Evolutionary conservation across 2,113 vertebrate genomes (phyloP).

Genomic region (Leptobrachium leishanense): DNA sequence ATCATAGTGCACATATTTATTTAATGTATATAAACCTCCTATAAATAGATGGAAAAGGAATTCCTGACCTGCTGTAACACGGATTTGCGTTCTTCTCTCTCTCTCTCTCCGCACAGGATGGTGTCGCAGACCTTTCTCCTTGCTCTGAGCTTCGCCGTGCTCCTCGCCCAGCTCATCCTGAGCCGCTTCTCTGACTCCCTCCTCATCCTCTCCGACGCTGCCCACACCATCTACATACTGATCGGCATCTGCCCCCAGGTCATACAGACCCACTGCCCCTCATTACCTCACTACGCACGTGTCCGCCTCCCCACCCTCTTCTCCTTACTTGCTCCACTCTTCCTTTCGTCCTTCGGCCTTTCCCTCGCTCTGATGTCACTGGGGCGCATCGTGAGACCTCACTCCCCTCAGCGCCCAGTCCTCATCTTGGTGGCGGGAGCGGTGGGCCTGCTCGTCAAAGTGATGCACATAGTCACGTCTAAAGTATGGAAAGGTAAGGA

Average conservation of each 20-base stretch:
- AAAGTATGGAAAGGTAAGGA: slow-evolving; percentile 31
- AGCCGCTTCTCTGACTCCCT: slow-evolving; percentile 68
- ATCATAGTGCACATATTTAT: no score
- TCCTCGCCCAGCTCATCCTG: slow-evolving; percentile 63
- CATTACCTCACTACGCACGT: slow-evolving; percentile 33
- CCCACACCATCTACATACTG: slow-evolving; percentile 69
- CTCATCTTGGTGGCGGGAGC: slow-evolving; percentile 56
- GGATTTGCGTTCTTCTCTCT: no score
- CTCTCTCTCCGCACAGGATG: not conserved
- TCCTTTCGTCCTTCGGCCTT: slow-evolving; percentile 64
- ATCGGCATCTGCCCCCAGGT: slow-evolving; percentile 53
- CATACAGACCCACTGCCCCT: not conserved
- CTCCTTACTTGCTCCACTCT: slow-evolving; percentile 61
- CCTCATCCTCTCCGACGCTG: slow-evolving; percentile 65
- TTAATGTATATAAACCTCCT: no score
- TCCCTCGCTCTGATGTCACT: slow-evolving; percentile 65
- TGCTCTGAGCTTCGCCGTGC: slow-evolving; percentile 56
- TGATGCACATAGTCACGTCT: slow-evolving; percentile 1
- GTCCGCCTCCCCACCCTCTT: slow-evolving; percentile 59
- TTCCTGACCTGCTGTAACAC: no score
- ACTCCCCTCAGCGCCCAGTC: slow-evolving; percentile 55
- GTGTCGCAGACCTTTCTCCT: slow-evolving; percentile 48
- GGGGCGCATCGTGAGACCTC: slow-evolving; percentile 57
- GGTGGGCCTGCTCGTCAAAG: slow-evolving; percentile 49
- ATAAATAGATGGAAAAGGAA: no score